Conservation (phyloP, 2,113 vertebrate species). For the Bagarius yarrelli region DNA sequence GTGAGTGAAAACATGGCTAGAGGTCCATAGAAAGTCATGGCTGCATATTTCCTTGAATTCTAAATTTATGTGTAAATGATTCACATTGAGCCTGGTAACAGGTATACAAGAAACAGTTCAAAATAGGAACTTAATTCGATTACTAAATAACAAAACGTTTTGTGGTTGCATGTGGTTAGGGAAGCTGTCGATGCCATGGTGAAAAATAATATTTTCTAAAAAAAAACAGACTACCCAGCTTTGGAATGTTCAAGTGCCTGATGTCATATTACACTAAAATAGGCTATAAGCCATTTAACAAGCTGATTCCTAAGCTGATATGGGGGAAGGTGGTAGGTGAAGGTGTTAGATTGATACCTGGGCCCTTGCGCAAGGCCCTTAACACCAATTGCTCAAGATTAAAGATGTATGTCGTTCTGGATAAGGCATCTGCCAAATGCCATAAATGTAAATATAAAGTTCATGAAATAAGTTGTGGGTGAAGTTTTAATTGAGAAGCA, state of each 20-base stretch:
- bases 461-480: not conserved
- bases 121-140: slow-evolving; percentile 15
- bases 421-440: too few species aligned
- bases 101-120: slow-evolving; percentile 31
- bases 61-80: slow-evolving; percentile 20
- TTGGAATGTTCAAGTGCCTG: slow-evolving; percentile 1
- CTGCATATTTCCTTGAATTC: slow-evolving; percentile 16
- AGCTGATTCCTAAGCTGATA: too few species aligned
- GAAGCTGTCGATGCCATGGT: not conserved
- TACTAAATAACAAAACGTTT: slow-evolving; percentile 1
- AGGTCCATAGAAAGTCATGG: not conserved
- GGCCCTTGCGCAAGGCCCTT: too few species aligned
- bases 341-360: too few species aligned
- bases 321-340: not conserved
- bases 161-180: not conserved
- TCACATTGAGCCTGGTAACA: slow-evolving; percentile 35
- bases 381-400: too few species aligned
- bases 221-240: not conserved
- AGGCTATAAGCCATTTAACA: slow-evolving; percentile 12
- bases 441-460: not conserved
- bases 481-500: not conserved
- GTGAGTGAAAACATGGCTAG: not conserved
- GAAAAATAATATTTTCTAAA: not conserved
- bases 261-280: slow-evolving; percentile 21
- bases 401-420: too few species aligned